These are phyloP conservation scores for Barbus barbus DNA, from an alignment of 2,113 vertebrate species.

Conservation along the genomic window DNA sequence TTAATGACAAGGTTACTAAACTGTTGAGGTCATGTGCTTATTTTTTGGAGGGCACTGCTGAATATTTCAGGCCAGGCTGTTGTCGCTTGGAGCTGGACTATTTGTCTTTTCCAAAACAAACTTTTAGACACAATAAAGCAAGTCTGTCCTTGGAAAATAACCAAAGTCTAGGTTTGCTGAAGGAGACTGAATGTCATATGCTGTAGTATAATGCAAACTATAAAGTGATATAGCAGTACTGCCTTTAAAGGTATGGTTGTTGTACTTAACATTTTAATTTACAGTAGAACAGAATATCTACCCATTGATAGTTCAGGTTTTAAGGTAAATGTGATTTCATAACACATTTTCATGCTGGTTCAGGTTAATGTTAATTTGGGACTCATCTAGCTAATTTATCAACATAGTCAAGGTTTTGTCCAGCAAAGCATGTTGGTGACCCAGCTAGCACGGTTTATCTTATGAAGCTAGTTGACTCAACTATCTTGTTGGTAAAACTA, in stretches of 20 bases:
- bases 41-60: slow-evolving; percentile 6
- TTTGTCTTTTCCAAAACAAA: slow-evolving; percentile 26
- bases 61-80: slow-evolving; percentile 3
- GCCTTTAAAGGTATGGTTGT: not conserved
- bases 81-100: slow-evolving; percentile 21
- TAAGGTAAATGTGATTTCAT: too few species aligned
- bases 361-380: not conserved
- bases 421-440: not conserved
- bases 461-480: not conserved
- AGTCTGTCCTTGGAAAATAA: not conserved
- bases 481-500: not conserved
- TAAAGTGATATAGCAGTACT: not conserved
- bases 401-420: not conserved
- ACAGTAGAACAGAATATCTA: too few species aligned
- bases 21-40: slow-evolving; percentile 16
- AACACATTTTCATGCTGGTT: not conserved
- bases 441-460: not conserved
- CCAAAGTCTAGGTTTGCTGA: not conserved
- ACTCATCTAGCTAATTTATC: not conserved
- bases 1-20: slow-evolving; percentile 11
- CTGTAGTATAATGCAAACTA: not conserved
- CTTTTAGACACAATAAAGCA: slow-evolving; percentile 12
- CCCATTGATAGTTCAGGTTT: too few species aligned
- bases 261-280: not conserved
- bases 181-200: not conserved